Conservation (phyloP, 2,113 vertebrate species). For the Accipiter cooperii region DNA sequence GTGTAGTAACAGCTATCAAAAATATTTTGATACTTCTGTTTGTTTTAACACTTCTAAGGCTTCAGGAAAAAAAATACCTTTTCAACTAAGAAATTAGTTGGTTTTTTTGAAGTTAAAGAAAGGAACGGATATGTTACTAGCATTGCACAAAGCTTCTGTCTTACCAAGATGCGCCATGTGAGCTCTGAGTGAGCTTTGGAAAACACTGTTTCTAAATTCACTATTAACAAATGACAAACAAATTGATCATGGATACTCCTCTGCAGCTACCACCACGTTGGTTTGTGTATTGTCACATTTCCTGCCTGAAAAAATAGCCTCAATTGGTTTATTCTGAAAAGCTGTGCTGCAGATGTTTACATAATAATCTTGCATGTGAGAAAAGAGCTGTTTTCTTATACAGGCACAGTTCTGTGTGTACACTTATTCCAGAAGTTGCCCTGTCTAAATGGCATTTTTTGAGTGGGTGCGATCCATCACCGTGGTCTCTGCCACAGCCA, state of each 20-base stretch:
- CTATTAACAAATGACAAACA: neutral
- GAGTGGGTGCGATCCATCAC: neutral
- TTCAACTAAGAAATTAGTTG: neutral
- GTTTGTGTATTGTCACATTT: neutral
- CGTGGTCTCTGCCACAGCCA: rapidly evolving
- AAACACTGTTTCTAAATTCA: neutral
- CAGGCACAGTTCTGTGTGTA: neutral
- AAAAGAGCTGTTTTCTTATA: neutral
- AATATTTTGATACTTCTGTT: neutral
- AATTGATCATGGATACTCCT: neutral
- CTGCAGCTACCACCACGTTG: neutral
- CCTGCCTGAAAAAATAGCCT: neutral
- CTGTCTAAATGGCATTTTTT: too few species aligned
- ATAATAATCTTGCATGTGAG: neutral
- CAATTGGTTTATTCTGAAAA: neutral
- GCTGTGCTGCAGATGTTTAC: neutral
- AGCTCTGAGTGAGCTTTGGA: neutral
- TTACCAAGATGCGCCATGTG: neutral
- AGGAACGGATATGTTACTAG: neutral
- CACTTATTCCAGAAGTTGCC: neutral
- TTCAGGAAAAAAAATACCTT: neutral
- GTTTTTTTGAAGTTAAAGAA: neutral
- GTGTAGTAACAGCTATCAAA: neutral
- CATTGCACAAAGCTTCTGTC: neutral
- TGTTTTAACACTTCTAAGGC: neutral